phyloP scores from a whole-genome alignment of 2,797 vertebrate species.

The Megalops cyprinoides region DNA sequence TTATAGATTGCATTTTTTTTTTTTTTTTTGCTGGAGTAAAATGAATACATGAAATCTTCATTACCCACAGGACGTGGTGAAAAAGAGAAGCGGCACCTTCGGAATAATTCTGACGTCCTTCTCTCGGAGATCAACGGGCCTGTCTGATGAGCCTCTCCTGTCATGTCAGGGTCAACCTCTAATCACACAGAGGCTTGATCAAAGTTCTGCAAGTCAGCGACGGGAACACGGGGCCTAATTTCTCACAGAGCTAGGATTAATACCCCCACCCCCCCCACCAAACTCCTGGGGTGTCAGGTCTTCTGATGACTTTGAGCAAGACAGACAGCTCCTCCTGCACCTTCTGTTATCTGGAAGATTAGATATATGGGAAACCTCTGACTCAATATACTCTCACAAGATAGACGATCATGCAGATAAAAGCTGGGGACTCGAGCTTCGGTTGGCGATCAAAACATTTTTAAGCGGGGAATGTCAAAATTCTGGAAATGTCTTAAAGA shows the following conservation, averaged over 20 bases:
- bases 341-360: constrained; percentile 68
- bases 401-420: constrained; percentile 64
- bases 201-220: constrained; percentile 67
- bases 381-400: constrained; percentile 55
- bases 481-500: constrained; percentile 48
- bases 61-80: constrained; percentile 77
- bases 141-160: constrained; percentile 56
- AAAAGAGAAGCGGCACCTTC: constrained; percentile 68
- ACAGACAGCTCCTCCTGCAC: constrained; percentile 52
- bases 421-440: constrained; percentile 60
- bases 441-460: constrained; percentile 68
- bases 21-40: constrained; percentile 64
- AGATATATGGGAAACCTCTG: constrained; percentile 57
- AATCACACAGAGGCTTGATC: constrained; percentile 77
- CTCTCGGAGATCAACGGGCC: constrained; percentile 66
- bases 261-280: constrained; percentile 54
- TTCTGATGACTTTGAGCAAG: constrained; percentile 49
- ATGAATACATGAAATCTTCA: constrained; percentile 85
- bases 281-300: constrained; percentile 34
- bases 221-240: constrained; percentile 63
- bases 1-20: constrained; percentile 78
- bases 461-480: constrained; percentile 49
- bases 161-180: constrained; percentile 76
- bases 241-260: constrained; percentile 74
- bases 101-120: constrained; percentile 68